Percentiles rank a stretch among this genome's conserved stretches.
phyloP scores from a whole-genome alignment of 2,113 vertebrate genomes.

The Poicephalus gulielmi region DNA sequence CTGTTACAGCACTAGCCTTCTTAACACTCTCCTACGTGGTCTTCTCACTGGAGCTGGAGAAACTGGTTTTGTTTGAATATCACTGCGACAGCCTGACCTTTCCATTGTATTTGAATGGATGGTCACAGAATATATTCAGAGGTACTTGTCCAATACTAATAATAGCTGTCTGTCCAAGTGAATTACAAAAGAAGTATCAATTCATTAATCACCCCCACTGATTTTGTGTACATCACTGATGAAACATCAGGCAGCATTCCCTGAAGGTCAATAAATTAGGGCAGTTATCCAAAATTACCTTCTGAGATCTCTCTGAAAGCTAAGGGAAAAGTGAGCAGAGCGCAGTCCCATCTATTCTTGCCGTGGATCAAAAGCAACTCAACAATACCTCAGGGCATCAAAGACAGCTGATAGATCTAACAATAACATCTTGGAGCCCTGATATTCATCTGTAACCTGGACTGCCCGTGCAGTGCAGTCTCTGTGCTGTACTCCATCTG shows the following conservation, averaged over 20 bases:
- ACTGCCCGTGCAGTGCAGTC: conserved; percentile 54
- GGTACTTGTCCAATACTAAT: not conserved
- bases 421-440: conserved; percentile 63
- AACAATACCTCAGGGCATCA: conserved; percentile 68
- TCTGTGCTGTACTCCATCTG: conserved; percentile 41
- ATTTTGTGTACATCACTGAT: conserved; percentile 26
- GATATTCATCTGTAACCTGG: conserved; percentile 65
- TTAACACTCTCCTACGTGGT: not conserved
- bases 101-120: not conserved
- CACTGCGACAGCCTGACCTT: not conserved
- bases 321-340: conserved; percentile 50
- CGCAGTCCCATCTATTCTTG: conserved; percentile 63
- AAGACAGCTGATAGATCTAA: conserved; percentile 67
- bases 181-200: conserved; percentile 8
- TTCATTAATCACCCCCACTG: conserved; percentile 31
- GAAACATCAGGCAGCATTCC: conserved; percentile 32
- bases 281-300: conserved; percentile 63
- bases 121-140: not conserved
- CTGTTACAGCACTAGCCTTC: not conserved
- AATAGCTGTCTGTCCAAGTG: conserved; percentile 3
- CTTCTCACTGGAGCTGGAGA: not conserved
- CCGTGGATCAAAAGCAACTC: conserved; percentile 52
- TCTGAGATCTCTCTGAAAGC: conserved; percentile 62
- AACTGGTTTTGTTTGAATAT: not conserved
- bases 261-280: conserved; percentile 62